Percentiles rank a stretch among this genome's conserved stretches.
phyloP scores from a whole-genome alignment of 2,113 vertebrate genomes.

The Geococcyx californianus region DNA sequence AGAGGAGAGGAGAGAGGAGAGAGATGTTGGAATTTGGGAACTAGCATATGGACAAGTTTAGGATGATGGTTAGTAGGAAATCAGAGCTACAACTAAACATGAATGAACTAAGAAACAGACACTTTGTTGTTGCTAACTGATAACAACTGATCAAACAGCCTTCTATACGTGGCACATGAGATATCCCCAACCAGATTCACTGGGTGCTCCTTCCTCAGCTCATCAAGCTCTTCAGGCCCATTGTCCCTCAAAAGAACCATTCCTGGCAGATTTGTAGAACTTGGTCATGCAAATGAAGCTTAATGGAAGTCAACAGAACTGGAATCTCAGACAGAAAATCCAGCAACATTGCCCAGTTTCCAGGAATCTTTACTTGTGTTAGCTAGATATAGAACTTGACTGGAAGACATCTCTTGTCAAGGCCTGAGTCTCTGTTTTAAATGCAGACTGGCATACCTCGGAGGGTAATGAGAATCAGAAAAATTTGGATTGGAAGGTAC shows the following conservation, averaged over 20 bases:
- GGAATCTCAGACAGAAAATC: not conserved
- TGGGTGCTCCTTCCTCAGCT: not conserved
- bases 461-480: not conserved
- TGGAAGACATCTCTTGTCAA: not conserved
- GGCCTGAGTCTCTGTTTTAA: not conserved
- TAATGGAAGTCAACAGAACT: not conserved
- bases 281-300: not conserved
- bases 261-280: not conserved
- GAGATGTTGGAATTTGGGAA: not conserved
- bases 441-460: not conserved
- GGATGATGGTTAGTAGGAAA: not conserved
- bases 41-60: not conserved
- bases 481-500: not conserved
- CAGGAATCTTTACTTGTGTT: not conserved
- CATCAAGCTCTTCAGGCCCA: not conserved
- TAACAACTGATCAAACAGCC: not conserved
- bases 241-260: not conserved
- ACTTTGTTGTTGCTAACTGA: not conserved
- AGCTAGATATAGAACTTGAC: not conserved
- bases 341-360: not conserved
- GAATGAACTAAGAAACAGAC: not conserved
- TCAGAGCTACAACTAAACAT: not conserved
- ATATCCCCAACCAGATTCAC: not conserved
- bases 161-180: not conserved
- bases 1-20: not conserved